Percentiles rank a stretch among this genome's conserved stretches.
phyloP scores from a whole-genome alignment of 2,888 invertebrate species.

The Beris morrisii region DNA sequence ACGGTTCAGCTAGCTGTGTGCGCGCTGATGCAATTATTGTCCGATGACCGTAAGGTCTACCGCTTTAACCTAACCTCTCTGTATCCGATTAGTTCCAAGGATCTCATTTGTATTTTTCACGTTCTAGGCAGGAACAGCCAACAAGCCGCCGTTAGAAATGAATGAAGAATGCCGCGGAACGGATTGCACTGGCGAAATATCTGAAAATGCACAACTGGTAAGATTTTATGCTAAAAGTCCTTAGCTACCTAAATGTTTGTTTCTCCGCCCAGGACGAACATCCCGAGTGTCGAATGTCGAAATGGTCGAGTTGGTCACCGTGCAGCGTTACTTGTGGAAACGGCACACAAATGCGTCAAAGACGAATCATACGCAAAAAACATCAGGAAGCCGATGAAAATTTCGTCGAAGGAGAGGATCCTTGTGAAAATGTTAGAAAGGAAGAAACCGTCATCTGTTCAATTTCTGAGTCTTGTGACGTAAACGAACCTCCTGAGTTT shows the following conservation, averaged over 20 bases:
- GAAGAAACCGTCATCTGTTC: conserved; percentile 50
- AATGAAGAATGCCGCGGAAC: conserved; percentile 56
- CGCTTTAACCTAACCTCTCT: too few species aligned
- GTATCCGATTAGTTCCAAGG: too few species aligned
- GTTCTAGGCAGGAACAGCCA: conserved; percentile 11
- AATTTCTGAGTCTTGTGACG: conserved; percentile 24
- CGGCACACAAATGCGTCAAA: conserved; percentile 64
- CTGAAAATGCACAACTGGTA: conserved; percentile 37
- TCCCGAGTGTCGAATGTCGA: conserved; percentile 64
- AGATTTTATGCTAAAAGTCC: background rate
- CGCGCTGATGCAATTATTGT: too few species aligned
- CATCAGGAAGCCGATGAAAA: conserved; percentile 41
- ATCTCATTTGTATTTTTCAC: too few species aligned
- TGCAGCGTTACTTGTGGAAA: conserved; percentile 79
- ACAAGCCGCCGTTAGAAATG: conserved; percentile 56
- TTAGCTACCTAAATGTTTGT: background rate
- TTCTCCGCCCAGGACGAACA: conserved; percentile 46
- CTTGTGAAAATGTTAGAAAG: conserved; percentile 50
- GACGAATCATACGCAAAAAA: conserved; percentile 17
- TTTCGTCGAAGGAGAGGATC: conserved; percentile 45
- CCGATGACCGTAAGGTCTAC: too few species aligned
- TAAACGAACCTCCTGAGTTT: conserved; percentile 44
- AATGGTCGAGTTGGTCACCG: conserved; percentile 82
- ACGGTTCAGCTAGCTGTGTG: too few species aligned
- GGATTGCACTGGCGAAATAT: conserved; percentile 51